Conservation (phyloP, 2,888 invertebrate species). For the Lithophane leautieri region DNA sequence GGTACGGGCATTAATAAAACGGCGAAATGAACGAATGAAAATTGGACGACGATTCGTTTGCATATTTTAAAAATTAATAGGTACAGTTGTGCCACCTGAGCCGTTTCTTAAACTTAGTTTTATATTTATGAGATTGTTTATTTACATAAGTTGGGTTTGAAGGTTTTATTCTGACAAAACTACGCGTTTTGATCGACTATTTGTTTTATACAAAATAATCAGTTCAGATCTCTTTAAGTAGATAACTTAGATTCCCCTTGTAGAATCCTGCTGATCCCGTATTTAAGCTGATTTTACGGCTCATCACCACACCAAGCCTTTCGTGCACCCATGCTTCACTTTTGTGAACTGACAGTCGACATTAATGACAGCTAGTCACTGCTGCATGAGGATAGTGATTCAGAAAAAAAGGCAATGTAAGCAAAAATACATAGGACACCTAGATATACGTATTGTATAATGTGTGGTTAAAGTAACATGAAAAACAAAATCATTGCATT, state of each 20-base stretch:
- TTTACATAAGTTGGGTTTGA: neutral
- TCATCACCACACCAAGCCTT: neutral
- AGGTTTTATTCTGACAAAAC: neutral
- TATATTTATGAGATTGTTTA: slow-evolving; percentile 28
- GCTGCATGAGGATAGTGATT: too few relatives aligned
- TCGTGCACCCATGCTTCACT: neutral
- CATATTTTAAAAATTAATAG: slow-evolving; percentile 28
- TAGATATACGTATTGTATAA: neutral
- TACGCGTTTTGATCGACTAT: neutral
- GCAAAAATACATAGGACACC: neutral
- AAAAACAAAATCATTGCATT: slow-evolving; percentile 6
- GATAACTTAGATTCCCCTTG: neutral
- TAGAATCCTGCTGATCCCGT: neutral
- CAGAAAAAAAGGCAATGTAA: too few relatives aligned
- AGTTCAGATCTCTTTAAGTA: neutral
- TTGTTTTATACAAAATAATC: neutral
- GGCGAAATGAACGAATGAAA: slow-evolving; percentile 29
- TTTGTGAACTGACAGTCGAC: neutral
- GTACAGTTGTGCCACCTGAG: slow-evolving; percentile 10
- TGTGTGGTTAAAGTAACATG: neutral
- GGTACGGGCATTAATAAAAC: slow-evolving; percentile 19
- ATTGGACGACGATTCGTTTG: slow-evolving; percentile 11
- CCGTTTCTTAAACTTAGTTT: neutral
- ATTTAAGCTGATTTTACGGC: neutral
- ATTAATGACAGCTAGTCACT: slow-evolving; percentile 3